phyloP scores from a whole-genome alignment of 2,888 invertebrate species.

The Athetis lepigone region DNA sequence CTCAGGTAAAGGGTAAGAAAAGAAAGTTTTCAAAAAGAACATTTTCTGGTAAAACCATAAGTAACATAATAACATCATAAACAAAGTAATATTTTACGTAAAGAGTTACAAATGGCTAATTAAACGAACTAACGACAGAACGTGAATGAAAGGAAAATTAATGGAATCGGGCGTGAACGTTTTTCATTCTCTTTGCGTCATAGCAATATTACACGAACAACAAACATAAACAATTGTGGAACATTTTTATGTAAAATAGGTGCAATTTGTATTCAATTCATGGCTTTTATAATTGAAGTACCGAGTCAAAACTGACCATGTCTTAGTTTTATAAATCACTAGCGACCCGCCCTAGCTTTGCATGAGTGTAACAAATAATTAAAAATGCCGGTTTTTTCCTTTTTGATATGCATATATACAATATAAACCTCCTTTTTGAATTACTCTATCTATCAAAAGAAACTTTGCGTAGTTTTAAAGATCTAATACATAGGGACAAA shows the following conservation, averaged over 20 bases:
- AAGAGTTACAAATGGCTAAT: slow-evolving; percentile 6
- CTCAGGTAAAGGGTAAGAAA: background rate
- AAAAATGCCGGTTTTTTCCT: too few relatives aligned
- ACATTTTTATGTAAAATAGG: background rate
- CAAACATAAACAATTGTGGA: background rate
- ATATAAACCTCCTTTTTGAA: too few relatives aligned
- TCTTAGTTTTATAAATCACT: background rate
- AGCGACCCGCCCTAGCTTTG: too few relatives aligned
- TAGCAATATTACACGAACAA: background rate
- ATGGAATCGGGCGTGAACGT: slow-evolving; percentile 22
- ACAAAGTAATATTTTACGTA: slow-evolving; percentile 3
- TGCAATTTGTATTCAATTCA: background rate
- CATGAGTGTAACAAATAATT: too few relatives aligned
- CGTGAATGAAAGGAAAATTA: slow-evolving; percentile 24
- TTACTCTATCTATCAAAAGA: too few relatives aligned
- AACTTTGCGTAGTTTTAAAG: too few relatives aligned
- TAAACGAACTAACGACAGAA: slow-evolving; percentile 8
- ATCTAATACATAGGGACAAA: too few relatives aligned
- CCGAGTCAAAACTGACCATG: background rate
- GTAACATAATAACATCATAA: slow-evolving; percentile 3
- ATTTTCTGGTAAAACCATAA: too few relatives aligned
- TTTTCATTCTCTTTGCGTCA: slow-evolving; percentile 22
- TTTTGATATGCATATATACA: too few relatives aligned
- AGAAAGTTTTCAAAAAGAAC: too few relatives aligned
- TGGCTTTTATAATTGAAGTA: background rate